Evolutionary conservation across 2,113 vertebrate genomes (phyloP), one percentile per base, ranked within the genome.

Genomic region (Rhadina sibilatrix): DNA sequence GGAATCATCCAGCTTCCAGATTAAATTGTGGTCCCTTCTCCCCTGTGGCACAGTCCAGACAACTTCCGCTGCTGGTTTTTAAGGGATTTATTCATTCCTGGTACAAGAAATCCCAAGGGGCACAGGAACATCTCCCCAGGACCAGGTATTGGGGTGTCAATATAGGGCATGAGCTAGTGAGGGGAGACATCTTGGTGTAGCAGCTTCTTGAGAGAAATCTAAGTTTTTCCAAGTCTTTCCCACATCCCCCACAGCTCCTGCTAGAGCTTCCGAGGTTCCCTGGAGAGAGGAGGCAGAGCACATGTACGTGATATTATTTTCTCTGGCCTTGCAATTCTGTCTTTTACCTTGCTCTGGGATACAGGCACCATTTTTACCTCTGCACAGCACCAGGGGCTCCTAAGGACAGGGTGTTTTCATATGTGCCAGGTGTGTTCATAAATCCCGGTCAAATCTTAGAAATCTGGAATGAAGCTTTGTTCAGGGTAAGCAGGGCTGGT

Each of bases 61-160:
- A 19, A 2, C 22, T 90, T 68, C 88, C 1, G 0, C 70, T 72
- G 72, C 40, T 28, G 12, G 9, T 16, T 50, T 44, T 33, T 18
- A 42, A 37, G 44, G n/a, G 66, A 47, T 56, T 76, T 89, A 18
- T 81, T 82, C 4, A 16, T 75, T 38, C 31, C 75, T 79, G 40
- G 3, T 49, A 9, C 1, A 2, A 56, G 38, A 49, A 44, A 6
- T 79, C 49, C 38, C 2, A 0, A 2, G 18, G 15, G 25, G 4
- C 22, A 19, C 13, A 5, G 30, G 40, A 82, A 54, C 52, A 38
- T 23, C 52, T 66, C 28, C 1, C 40, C 44, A 47, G 66, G 35
- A 22, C 7, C 44, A 50, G 21, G 22, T 53, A 9, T 2, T 44
- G 46, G 12, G 59, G 5, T 78, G 4, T 83, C 59, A 12, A 1